A percentile compares a stretch with the other conserved stretches of the same genome.
Evolutionary conservation across 2,797 vertebrate species (phyloP).

Genomic region (Oryzias dopingdopingensis): DNA sequence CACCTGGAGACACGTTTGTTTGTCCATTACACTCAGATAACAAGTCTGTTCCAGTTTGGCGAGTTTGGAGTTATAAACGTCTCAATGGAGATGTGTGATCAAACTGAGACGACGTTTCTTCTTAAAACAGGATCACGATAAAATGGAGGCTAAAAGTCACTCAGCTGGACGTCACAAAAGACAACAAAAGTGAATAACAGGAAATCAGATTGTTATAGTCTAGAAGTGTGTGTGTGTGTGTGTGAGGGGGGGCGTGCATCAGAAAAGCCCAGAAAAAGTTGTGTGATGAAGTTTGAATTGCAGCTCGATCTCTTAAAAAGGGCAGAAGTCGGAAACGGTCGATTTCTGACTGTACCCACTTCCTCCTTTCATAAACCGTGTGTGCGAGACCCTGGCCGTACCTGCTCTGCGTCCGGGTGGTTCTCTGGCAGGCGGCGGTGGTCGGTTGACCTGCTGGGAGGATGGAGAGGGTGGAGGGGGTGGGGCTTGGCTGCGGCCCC

Average conservation of each 20-base stretch:
- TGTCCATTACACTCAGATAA: constrained; percentile 37
- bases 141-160: no score
- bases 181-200: no score
- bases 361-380: not conserved
- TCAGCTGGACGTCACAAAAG: no score
- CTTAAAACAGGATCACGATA: not conserved
- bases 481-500: constrained; percentile 75
- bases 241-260: no score
- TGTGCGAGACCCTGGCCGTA: constrained; percentile 44
- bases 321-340: no score
- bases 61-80: constrained; percentile 13
- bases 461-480: constrained; percentile 83
- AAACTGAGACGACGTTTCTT: not conserved
- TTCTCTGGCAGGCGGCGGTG: constrained; percentile 89
- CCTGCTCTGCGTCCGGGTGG: constrained; percentile 89
- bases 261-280: no score
- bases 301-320: no score
- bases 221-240: no score
- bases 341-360: no score
- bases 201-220: no score
- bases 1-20: constrained; percentile 29
- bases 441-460: constrained; percentile 80
- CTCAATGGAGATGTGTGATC: constrained; percentile 6
- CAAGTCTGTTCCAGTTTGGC: constrained; percentile 49
- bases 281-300: no score